Evolutionary conservation across 2,113 vertebrate species (phyloP).

Genomic region (Rhinichthys klamathensis): DNA sequence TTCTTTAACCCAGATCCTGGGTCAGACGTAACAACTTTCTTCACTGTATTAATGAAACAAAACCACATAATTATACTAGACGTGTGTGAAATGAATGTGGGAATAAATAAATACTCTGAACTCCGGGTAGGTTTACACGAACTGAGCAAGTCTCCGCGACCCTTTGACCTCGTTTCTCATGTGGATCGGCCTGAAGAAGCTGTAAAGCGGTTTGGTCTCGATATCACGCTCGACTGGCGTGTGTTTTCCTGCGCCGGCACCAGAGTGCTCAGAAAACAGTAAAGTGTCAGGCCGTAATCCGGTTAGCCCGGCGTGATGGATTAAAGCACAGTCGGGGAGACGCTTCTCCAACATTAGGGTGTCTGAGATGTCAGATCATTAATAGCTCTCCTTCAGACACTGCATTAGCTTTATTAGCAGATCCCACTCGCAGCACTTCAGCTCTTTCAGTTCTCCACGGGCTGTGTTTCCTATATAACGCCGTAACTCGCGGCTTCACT

Average conservation of each 20-base stretch:
- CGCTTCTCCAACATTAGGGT: constrained; percentile 80
- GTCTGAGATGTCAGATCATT: constrained; percentile 84
- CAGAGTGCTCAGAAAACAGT: constrained; percentile 75
- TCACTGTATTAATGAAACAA: too few relatives aligned
- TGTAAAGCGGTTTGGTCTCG: background rate
- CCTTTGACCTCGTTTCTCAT: background rate
- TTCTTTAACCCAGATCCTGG: too few relatives aligned
- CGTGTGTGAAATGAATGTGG: too few relatives aligned
- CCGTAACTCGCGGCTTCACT: too few relatives aligned
- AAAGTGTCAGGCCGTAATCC: constrained; percentile 79
- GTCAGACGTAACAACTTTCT: too few relatives aligned
- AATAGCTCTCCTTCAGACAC: constrained; percentile 80
- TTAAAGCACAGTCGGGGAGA: constrained; percentile 78
- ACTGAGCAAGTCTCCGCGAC: too few relatives aligned
- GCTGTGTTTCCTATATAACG: too few relatives aligned
- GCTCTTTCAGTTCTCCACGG: background rate
- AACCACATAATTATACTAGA: too few relatives aligned
- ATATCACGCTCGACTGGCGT: constrained; percentile 7
- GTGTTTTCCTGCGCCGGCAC: constrained; percentile 61
- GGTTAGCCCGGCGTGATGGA: constrained; percentile 81
- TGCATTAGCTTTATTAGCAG: constrained; percentile 84
- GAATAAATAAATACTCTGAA: too few relatives aligned
- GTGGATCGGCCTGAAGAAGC: background rate
- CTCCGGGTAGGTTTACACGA: too few relatives aligned
- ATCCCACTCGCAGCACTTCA: constrained; percentile 75